Percentiles rank a stretch among this genome's conserved stretches.
Conservation (phyloP, 2,888 invertebrate species). For the Eupelmus urozonus region DNA sequence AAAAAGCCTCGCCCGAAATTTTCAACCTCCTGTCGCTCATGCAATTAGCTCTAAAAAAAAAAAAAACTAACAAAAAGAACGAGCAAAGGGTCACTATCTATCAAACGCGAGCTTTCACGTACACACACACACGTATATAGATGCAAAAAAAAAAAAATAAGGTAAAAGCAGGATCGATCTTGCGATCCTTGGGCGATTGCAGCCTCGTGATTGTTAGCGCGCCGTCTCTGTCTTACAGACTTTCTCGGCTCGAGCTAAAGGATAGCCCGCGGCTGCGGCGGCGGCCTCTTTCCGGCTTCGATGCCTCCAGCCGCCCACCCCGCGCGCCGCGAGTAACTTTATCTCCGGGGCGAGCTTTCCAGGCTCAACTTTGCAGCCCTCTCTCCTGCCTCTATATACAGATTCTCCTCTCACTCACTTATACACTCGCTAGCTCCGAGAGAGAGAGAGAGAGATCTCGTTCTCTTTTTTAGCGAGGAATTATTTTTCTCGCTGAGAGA, state of each 20-base stretch:
- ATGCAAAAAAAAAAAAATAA: too few species aligned
- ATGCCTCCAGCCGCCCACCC: too few species aligned
- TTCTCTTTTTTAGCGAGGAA: too few species aligned
- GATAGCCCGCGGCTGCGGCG: slow-evolving; percentile 43
- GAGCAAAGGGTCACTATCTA: background rate
- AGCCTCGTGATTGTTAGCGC: too few species aligned
- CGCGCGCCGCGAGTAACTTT: slow-evolving; percentile 30
- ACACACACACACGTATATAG: background rate
- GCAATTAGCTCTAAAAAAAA: background rate
- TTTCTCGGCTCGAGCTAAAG: background rate
- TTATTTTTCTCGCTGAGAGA: too few species aligned
- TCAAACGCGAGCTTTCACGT: too few species aligned
- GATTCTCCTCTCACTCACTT: too few species aligned
- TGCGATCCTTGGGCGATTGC: slow-evolving; percentile 29
- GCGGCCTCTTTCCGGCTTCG: slow-evolving; percentile 55
- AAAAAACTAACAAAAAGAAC: background rate
- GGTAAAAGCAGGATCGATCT: slow-evolving; percentile 32
- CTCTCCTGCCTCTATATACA: background rate
- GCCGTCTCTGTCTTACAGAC: too few species aligned
- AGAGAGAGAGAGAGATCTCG: too few species aligned
- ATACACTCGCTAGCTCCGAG: too few species aligned
- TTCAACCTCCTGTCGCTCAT: background rate
- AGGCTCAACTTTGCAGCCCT: slow-evolving; percentile 39
- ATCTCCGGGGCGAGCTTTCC: slow-evolving; percentile 47
- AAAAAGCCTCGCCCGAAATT: background rate